A percentile compares a stretch with the other conserved stretches of the same genome.
phyloP scores from a whole-genome alignment of 2,888 invertebrate species.

The Cerastis leucographa region DNA sequence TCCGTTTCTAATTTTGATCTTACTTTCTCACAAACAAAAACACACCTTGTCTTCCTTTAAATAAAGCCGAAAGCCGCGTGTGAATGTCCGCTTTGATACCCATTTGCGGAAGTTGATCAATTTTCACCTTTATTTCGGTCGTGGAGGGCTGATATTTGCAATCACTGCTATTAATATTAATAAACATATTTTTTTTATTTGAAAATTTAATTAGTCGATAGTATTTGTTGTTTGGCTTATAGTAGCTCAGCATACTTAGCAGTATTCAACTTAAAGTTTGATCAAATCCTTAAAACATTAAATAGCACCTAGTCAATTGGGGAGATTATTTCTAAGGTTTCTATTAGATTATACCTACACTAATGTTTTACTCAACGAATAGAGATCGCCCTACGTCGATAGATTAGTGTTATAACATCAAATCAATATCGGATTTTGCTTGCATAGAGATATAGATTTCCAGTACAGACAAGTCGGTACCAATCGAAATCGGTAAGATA shows the following conservation, averaged over 20 bases:
- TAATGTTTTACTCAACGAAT: background rate
- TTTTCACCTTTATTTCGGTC: background rate
- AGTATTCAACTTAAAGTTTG: background rate
- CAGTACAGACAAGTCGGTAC: background rate
- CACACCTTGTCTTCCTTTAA: background rate
- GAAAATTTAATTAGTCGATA: background rate
- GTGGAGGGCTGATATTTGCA: background rate
- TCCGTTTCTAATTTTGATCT: conserved; percentile 18
- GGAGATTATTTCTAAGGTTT: background rate
- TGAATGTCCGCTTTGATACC: background rate
- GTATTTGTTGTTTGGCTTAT: background rate
- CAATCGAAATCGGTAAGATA: background rate
- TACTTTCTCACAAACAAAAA: background rate
- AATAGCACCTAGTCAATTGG: background rate
- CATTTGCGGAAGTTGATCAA: background rate
- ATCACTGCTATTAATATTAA: background rate
- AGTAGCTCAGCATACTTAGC: background rate
- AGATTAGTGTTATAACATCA: background rate
- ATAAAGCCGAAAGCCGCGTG: background rate
- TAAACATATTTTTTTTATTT: background rate
- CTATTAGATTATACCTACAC: background rate
- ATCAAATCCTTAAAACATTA: background rate
- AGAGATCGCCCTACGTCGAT: background rate
- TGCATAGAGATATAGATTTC: background rate
- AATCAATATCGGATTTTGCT: background rate